Base-by-base conservation (phyloP, 2,888 invertebrate species). In the Drosophila demipolita region DNA sequence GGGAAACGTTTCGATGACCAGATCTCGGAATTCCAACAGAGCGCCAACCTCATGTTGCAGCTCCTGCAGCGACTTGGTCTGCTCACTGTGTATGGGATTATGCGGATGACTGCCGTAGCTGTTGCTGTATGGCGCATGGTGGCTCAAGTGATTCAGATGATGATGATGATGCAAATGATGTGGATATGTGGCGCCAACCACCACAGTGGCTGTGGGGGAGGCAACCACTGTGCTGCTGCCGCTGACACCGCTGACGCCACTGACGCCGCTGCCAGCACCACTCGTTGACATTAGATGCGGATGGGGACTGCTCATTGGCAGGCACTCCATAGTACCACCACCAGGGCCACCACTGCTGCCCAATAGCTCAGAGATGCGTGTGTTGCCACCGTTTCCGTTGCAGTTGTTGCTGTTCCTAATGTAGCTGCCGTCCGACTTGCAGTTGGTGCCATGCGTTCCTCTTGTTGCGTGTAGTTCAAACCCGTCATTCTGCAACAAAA, bases 21-120 rank as follows among this genome's bases (percentile, higher is more conserved):
- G 96, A 94, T 97, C 97, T 94, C 97, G 96, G 94, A 97, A 97
- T 94, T 97, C 97, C 94, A 97, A 95, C 90, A 97, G 94, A 90
- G 97, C 97, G 82, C 97, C 97, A 94, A 97, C 97, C 95, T 97
- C 97, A 96, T 97, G 96, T 95, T 97, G 97, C 93, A 97, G 95
- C 94, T 97, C 97, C 95, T 97, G 97, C 93, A 97, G 94, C 86
- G 97, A 97, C 94, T 97, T 97, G 92, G 97, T 97, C 94, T 97
- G 97, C 94, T 97, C 97, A 94, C 95, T 96, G 94, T 97, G 92
- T 66, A 92, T 89, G 73, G 90, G 84, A 94, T 97, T 95, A 93
- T 97, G 96, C 93, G 96, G 96, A 79, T 96, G 96, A 91, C 89
- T 87, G 65, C 89, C 91, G 73, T 92, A 91, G 68, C 87, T 90